Evolutionary conservation across 2,113 vertebrate species (phyloP).

Genomic region (Toxotes jaculatrix): DNA sequence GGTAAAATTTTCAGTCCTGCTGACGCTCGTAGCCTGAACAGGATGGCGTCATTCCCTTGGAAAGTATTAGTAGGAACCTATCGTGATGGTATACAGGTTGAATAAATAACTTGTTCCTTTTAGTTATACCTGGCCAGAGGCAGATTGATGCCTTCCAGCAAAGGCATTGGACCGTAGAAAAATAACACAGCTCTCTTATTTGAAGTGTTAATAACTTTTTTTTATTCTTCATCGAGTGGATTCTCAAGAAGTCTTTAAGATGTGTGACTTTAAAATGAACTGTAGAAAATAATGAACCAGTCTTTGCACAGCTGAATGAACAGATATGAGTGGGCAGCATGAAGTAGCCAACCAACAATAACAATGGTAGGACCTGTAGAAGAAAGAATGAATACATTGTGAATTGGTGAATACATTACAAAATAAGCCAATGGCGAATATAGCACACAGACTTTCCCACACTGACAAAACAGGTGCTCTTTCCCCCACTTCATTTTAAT

Average conservation of each 20-base stretch:
- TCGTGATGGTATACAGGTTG: constrained; percentile 53
- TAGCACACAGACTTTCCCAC: not conserved
- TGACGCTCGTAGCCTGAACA: constrained; percentile 30
- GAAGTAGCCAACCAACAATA: constrained; percentile 9
- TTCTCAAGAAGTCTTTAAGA: constrained; percentile 14
- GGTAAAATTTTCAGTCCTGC: constrained; percentile 51
- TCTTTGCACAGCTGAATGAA: constrained; percentile 23
- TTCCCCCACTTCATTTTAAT: not conserved
- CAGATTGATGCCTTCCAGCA: constrained; percentile 33
- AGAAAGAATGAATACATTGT: not conserved
- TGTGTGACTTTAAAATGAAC: constrained; percentile 27
- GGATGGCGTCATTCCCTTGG: constrained; percentile 49
- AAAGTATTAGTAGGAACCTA: constrained; percentile 55
- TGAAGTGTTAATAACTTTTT: constrained; percentile 21
- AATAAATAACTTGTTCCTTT: constrained; percentile 53
- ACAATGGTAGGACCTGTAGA: not conserved
- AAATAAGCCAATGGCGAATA: constrained; percentile 21
- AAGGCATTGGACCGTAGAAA: constrained; percentile 23
- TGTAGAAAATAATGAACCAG: constrained; percentile 13
- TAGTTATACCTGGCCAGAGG: constrained; percentile 46
- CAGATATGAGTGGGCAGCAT: constrained; percentile 7
- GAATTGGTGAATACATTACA: not conserved
- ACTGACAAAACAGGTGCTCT: constrained; percentile 15
- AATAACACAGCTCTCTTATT: constrained; percentile 41
- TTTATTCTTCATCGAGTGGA: constrained; percentile 10